phyloP scores from a whole-genome alignment of 1,140 invertebrate species.

The Meloidogyne hapla region DNA sequence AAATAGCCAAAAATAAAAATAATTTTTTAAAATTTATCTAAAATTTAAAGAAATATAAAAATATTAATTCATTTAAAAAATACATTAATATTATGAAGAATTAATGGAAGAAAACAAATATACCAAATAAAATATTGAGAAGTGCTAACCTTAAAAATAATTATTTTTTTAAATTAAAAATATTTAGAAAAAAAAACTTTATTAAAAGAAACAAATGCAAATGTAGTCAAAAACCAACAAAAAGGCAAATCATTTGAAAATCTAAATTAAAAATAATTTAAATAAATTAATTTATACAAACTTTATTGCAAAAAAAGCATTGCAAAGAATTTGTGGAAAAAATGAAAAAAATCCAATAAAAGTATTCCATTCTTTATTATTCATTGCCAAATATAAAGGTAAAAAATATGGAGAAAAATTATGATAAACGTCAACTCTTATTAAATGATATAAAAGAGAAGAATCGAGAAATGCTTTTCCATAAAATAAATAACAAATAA shows the following conservation, averaged over 20 bases:
- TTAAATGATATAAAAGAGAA: constrained; percentile 87
- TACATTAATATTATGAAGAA: constrained; percentile 64
- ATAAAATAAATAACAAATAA: constrained; percentile 75
- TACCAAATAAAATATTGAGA: constrained; percentile 99
- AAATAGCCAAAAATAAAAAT: constrained; percentile 66
- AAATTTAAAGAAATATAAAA: constrained; percentile 19
- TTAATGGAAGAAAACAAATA: constrained; percentile 79
- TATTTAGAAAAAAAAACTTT: constrained; percentile 72
- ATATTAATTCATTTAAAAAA: constrained; percentile 18
- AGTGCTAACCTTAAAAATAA: constrained; percentile 69
- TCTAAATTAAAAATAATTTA: constrained; percentile 36
- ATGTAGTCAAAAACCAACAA: constrained; percentile 79
- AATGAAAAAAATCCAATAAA: constrained; percentile 73
- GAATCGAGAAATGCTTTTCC: constrained; percentile 85
- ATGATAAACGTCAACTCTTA: constrained; percentile 84
- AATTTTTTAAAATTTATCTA: constrained; percentile 39
- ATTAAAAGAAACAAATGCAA: constrained; percentile 88
- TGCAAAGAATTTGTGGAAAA: constrained; percentile 74
- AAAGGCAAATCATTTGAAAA: constrained; percentile 74
- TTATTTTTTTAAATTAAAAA: neutral
- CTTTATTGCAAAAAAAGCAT: constrained; percentile 73
- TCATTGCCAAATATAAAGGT: constrained; percentile 79
- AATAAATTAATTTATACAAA: constrained; percentile 17
- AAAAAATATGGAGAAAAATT: constrained; percentile 98
- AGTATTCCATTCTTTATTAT: constrained; percentile 61